These are phyloP conservation scores for Holcopasites calliopsidis DNA, from an alignment of 1,140 invertebrate species.

Conservation along the genomic window DNA sequence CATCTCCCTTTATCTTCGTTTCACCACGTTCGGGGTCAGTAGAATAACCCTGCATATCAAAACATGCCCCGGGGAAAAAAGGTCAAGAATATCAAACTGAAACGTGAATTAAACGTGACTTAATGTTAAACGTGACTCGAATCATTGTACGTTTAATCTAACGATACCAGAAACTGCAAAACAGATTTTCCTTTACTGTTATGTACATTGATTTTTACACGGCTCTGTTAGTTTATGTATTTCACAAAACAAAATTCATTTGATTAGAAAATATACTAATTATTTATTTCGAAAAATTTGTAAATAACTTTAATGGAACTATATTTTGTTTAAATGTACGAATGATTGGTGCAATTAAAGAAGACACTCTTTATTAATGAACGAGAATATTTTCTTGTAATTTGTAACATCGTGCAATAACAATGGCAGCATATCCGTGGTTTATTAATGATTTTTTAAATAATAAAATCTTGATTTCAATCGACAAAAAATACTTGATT, in stretches of 20 bases:
- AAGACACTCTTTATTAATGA: not conserved
- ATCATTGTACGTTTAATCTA: not conserved
- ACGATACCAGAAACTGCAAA: not conserved
- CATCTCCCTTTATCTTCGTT: conserved; percentile 73
- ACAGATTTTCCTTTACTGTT: not conserved
- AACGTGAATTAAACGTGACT: conserved; percentile 78
- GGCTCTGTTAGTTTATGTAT: not conserved
- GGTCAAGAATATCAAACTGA: conserved; percentile 64
- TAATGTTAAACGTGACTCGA: conserved; percentile 50
- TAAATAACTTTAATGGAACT: not conserved
- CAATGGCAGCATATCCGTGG: not conserved
- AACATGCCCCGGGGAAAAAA: conserved; percentile 65
- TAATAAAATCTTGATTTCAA: not conserved
- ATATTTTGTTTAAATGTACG: no score
- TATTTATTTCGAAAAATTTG: not conserved
- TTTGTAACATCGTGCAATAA: not conserved
- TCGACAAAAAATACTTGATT: not conserved
- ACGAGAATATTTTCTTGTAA: not conserved
- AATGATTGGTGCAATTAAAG: not conserved
- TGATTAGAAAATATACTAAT: not conserved
- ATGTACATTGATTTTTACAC: not conserved
- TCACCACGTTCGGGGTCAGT: conserved; percentile 73
- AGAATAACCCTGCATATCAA: conserved; percentile 76
- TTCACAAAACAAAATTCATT: not conserved
- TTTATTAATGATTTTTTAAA: not conserved